Evolutionary conservation across 53 echinoderm and acorn worm species (phyloP).

Genomic region (Henricia sp.): DNA sequence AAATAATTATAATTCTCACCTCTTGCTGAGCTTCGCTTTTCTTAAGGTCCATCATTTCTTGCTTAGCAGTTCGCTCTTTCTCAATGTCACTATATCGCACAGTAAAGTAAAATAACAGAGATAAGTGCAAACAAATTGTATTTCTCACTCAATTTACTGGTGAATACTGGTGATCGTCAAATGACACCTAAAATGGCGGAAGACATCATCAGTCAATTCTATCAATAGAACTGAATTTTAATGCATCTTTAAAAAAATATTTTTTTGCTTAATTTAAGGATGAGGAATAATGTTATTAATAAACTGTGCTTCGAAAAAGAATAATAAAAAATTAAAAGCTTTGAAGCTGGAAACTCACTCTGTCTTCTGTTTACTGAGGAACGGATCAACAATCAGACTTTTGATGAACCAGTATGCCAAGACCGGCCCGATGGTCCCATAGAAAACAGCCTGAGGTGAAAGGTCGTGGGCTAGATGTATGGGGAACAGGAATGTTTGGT

Average conservation of each 20-base stretch:
- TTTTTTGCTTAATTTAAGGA: too few relatives aligned
- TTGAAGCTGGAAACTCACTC: too few relatives aligned
- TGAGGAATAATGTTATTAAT: too few relatives aligned
- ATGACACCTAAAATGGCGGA: too few relatives aligned
- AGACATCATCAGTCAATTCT: too few relatives aligned
- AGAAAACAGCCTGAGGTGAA: conserved; percentile 89
- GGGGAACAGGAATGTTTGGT: conserved; percentile 84
- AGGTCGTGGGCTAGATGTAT: conserved; percentile 93
- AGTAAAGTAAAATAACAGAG: too few relatives aligned
- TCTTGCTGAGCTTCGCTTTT: conserved; percentile 88
- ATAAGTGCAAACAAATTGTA: neutral
- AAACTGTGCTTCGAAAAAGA: too few relatives aligned
- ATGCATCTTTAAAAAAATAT: too few relatives aligned
- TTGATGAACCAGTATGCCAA: conserved; percentile 86
- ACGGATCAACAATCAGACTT: conserved; percentile 81
- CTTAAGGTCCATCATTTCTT: conserved; percentile 65
- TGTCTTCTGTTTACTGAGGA: conserved; percentile 80
- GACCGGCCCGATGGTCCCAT: conserved; percentile 83
- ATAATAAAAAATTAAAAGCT: too few relatives aligned
- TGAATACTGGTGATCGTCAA: too few relatives aligned
- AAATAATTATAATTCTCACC: conserved; percentile 62
- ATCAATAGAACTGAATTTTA: too few relatives aligned
- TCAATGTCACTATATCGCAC: conserved; percentile 78
- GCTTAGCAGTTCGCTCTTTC: conserved; percentile 67
- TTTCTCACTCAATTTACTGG: too few relatives aligned